phyloP scores from a whole-genome alignment of 2,888 invertebrate genomes.

The Acleris holmiana region DNA sequence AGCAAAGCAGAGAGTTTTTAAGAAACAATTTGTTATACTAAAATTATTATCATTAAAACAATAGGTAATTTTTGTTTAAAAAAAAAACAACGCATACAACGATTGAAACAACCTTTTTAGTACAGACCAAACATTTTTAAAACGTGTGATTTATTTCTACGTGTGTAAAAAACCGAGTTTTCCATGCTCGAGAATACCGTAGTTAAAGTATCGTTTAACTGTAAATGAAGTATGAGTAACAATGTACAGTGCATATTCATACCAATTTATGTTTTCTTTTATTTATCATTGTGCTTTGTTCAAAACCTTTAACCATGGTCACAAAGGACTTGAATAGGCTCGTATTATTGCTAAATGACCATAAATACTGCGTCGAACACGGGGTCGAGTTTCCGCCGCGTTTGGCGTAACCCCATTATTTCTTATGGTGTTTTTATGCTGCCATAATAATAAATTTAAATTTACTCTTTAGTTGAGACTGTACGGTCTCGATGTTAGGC shows the following conservation, averaged over 20 bases:
- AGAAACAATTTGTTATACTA: no score
- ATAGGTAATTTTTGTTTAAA: no score
- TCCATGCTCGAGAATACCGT: no score
- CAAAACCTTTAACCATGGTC: constrained; percentile 16
- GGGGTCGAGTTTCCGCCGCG: constrained; percentile 4
- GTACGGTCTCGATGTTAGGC: neutral
- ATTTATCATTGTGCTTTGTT: constrained; percentile 23
- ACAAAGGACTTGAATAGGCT: constrained; percentile 10
- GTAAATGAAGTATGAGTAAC: constrained; percentile 1
- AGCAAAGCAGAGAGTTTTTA: no score
- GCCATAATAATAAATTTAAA: constrained; percentile 19
- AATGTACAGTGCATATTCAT: constrained; percentile 3
- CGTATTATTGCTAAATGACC: constrained; percentile 17
- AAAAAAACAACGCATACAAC: no score
- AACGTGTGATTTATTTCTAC: no score
- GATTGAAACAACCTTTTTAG: no score
- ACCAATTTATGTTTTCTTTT: constrained; percentile 5
- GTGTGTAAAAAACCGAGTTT: no score
- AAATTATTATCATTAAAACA: no score
- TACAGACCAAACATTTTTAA: no score
- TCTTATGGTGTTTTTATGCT: constrained; percentile 14
- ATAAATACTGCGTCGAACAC: constrained; percentile 4
- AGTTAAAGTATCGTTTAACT: no score
- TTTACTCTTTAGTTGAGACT: constrained; percentile 11
- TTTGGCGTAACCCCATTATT: constrained; percentile 8